Evolutionary conservation across 2,113 vertebrate species (phyloP).

Genomic region (Perognathus longimembris): DNA sequence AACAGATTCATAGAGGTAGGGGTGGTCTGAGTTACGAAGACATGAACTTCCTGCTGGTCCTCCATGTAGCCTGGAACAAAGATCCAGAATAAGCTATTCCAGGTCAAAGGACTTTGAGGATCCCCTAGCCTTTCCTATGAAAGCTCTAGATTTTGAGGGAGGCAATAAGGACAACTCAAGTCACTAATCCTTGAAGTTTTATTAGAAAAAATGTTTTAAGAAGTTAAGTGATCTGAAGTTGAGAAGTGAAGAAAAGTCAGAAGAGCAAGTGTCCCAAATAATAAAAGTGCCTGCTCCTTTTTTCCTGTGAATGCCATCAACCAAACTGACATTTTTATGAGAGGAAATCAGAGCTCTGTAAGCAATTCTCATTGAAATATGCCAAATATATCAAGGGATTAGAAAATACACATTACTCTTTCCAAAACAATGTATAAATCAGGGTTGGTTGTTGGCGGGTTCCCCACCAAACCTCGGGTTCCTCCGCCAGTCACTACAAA

Average conservation of each 20-base stretch:
- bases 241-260: neutral
- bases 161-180: neutral
- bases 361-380: neutral
- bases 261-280: neutral
- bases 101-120: neutral
- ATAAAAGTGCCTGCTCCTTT: neutral
- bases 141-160: neutral
- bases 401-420: neutral
- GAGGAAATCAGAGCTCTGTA: constrained; percentile 33
- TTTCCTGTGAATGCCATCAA: neutral
- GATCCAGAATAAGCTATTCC: neutral
- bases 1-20: neutral
- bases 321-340: neutral
- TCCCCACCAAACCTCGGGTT: too few species aligned
- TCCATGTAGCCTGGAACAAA: neutral
- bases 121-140: neutral
- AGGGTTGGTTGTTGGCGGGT: neutral
- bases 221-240: neutral
- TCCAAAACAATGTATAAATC: neutral
- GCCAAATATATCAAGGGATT: neutral
- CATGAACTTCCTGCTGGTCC: neutral
- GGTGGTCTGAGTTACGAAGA: neutral
- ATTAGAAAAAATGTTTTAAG: neutral
- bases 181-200: neutral
- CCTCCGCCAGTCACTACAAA: neutral